Base-by-base conservation (phyloP, 2,888 invertebrate genomes). In the Orthonevra nobilis region DNA sequence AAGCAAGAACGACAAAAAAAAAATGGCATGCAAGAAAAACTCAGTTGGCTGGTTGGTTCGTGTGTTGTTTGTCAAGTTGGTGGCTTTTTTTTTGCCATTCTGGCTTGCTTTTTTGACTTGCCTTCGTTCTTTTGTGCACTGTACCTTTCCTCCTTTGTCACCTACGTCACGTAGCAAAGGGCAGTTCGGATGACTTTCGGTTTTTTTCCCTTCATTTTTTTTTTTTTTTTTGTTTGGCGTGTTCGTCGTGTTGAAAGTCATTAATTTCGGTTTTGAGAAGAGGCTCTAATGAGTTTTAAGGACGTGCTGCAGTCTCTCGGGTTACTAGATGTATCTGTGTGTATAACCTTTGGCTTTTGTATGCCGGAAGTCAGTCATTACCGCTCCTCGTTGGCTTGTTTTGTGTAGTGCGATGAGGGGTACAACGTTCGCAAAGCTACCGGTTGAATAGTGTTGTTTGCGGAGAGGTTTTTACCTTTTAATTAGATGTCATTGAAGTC, bases 401-500 rank as follows among this genome's bases (percentile, higher is more conserved):
- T n/a, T 44, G 14, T 20, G 38, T 17, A 20, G n/a, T 30, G 19
- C 7, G 23, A 17, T 2, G 17, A 50, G 36, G 4, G 17, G 26
- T 20, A 15, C 14, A 61, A 44, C 63, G 58, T 60, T 61, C 61
- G 34, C 66, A 58, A 56, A 73, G 60, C 73, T 79, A 79, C 79
- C 79, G 66, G 79, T 79, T 79, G 79, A 73, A 79, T 79, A 38
- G 79, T 73, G 79, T 79, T 79, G 79, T 79, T 79, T 79, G 79
- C 66, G 61, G 56, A 79, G 79, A 61, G 66, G 73, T 72, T 79
- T 79, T 79, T 79, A 79, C 79, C 79, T 79, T 79, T 60, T 79
- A 79, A 79, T 79, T 79, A 79, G 79, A 79, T 79, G 79, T 79
- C 79, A 79, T 79, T 79, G 79, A 79, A 79, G 79, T 79, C 79